Conservation (phyloP, 2,888 invertebrate genomes). For the Eupithecia pulchellata region DNA sequence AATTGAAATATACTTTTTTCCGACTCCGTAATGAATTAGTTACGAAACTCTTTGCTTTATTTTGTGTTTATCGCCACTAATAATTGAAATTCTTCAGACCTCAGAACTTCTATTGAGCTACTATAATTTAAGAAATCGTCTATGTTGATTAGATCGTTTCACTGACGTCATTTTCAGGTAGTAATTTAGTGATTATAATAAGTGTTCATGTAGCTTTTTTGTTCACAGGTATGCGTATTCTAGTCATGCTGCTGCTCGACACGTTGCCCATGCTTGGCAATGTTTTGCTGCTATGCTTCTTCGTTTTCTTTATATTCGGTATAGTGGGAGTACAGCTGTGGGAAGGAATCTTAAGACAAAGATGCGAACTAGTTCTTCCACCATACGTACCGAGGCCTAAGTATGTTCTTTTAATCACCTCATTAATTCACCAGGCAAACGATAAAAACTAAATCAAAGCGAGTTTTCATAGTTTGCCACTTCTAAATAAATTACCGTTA, state of each 20-base stretch:
- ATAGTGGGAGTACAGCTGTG: slow-evolving; percentile 99
- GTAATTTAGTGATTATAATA: neutral
- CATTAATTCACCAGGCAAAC: slow-evolving; percentile 24
- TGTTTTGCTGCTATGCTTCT: slow-evolving; percentile 98
- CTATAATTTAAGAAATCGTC: slow-evolving; percentile 20
- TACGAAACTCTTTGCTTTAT: slow-evolving; percentile 21
- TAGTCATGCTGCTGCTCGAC: slow-evolving; percentile 99
- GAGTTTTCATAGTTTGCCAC: slow-evolving; percentile 45
- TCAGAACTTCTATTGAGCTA: slow-evolving; percentile 23
- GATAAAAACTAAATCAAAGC: neutral
- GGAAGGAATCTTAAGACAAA: slow-evolving; percentile 98
- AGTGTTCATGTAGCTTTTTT: slow-evolving; percentile 25
- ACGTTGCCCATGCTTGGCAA: slow-evolving; percentile 99
- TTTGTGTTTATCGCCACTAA: slow-evolving; percentile 30
- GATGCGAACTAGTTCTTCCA: slow-evolving; percentile 93
- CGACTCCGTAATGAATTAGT: slow-evolving; percentile 25
- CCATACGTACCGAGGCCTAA: slow-evolving; percentile 89
- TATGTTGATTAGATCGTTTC: neutral
- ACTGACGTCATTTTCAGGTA: neutral
- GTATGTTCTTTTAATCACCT: slow-evolving; percentile 85
- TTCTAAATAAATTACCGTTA: slow-evolving; percentile 49
- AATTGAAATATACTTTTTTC: slow-evolving; percentile 23
- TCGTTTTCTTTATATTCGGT: slow-evolving; percentile 99
- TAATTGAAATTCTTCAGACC: slow-evolving; percentile 23
- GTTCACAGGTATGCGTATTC: slow-evolving; percentile 96